Conservation (phyloP, 2,888 invertebrate species). For the Dynastes tityus region DNA sequence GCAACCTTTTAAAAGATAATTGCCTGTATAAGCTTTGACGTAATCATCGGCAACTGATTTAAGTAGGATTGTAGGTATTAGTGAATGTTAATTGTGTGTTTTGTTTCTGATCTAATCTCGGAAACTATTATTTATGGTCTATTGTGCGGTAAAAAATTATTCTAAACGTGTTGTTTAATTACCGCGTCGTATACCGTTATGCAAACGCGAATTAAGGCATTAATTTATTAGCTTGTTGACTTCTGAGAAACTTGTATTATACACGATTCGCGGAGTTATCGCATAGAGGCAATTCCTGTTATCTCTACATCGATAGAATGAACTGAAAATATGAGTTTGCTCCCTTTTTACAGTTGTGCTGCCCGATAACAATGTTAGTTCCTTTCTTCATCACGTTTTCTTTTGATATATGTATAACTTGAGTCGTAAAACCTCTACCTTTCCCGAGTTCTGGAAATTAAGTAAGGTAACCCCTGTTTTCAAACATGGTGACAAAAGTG, state of each 20-base stretch:
- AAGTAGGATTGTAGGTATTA: conserved; percentile 19
- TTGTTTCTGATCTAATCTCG: conserved; percentile 35
- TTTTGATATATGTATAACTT: too few species aligned
- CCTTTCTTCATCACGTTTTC: too few species aligned
- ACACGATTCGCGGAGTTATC: not conserved
- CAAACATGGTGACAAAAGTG: too few species aligned
- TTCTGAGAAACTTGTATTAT: conserved; percentile 32
- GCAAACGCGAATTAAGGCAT: conserved; percentile 31
- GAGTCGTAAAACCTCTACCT: too few species aligned
- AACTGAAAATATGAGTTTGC: not conserved
- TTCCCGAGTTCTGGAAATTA: too few species aligned
- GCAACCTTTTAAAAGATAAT: conserved; percentile 25
- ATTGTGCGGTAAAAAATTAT: conserved; percentile 28
- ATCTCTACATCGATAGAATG: not conserved
- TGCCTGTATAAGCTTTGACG: conserved; percentile 14
- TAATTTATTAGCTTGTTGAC: conserved; percentile 40
- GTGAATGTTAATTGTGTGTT: conserved; percentile 16
- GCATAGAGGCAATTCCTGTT: conserved; percentile 12
- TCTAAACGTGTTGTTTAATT: conserved; percentile 41
- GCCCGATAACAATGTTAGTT: too few species aligned
- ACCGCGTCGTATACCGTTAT: conserved; percentile 26
- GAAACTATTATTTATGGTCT: conserved; percentile 41
- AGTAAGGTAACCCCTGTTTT: too few species aligned
- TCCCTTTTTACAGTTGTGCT: too few species aligned
- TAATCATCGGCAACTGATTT: conserved; percentile 31